Evolutionary conservation across 2,797 vertebrate species (phyloP).

Genomic region (Rhabdophis nuchalis): DNA sequence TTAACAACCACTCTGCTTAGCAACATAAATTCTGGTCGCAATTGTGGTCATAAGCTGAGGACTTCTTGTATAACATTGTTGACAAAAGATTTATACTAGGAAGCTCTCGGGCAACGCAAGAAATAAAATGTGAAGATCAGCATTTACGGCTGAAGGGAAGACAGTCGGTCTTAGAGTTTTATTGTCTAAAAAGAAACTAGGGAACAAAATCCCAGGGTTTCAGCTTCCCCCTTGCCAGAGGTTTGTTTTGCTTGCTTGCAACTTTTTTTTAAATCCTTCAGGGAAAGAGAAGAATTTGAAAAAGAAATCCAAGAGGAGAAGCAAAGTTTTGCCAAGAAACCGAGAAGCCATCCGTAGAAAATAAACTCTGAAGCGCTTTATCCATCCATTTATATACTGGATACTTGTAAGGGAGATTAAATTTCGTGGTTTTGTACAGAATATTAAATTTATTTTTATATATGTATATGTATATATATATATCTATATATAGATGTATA

Average conservation of each 20-base stretch:
- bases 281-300: constrained; percentile 73
- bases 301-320: constrained; percentile 67
- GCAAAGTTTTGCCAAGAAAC: constrained; percentile 35
- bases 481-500: background rate
- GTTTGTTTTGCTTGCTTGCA: background rate
- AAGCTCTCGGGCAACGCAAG: background rate
- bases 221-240: background rate
- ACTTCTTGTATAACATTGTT: background rate
- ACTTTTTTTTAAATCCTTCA: constrained; percentile 39
- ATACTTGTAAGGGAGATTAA: background rate
- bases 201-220: background rate
- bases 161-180: background rate
- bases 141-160: background rate
- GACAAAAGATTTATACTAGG: background rate
- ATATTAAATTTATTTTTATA: background rate
- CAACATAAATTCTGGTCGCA: background rate
- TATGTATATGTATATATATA: background rate
- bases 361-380: background rate
- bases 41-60: background rate
- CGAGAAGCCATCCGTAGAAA: background rate
- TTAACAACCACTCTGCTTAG: background rate
- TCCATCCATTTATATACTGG: background rate
- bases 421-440: constrained; percentile 7
- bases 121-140: background rate
- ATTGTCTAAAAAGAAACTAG: background rate